Conservation (phyloP, 2,797 vertebrate species). For the Nasua narica region DNA sequence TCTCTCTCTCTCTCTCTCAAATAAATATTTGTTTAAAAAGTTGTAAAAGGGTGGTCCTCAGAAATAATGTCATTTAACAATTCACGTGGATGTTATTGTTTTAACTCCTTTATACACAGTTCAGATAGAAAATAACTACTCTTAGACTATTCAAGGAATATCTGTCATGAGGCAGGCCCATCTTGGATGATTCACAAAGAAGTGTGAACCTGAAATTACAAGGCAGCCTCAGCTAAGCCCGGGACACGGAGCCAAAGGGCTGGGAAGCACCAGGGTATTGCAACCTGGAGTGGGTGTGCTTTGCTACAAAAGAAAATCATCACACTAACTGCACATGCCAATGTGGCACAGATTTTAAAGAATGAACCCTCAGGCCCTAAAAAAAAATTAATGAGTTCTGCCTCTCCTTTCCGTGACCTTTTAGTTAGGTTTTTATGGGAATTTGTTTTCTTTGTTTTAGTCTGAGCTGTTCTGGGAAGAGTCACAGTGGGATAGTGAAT, state of each 20-base stretch:
- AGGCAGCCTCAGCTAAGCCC: background rate
- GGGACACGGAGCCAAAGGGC: background rate
- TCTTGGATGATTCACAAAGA: background rate
- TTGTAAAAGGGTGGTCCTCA: background rate
- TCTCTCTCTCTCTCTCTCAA: background rate
- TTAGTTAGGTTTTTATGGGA: slow-evolving; percentile 68
- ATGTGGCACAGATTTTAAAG: slow-evolving; percentile 69
- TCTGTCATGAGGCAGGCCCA: background rate
- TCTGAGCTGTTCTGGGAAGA: slow-evolving; percentile 43
- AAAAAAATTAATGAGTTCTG: slow-evolving; percentile 76
- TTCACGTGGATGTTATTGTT: background rate
- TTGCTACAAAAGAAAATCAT: slow-evolving; percentile 58
- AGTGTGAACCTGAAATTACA: background rate
- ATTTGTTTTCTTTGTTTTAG: slow-evolving; percentile 75
- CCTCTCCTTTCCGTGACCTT: slow-evolving; percentile 75
- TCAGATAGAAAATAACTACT: background rate
- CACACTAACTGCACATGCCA: slow-evolving; percentile 38
- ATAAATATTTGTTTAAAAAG: background rate
- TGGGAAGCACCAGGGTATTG: background rate
- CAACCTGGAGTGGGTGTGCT: slow-evolving; percentile 1
- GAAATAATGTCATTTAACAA: background rate
- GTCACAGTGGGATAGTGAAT: slow-evolving; percentile 54
- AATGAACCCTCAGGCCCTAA: slow-evolving; percentile 75
- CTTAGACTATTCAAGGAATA: background rate
- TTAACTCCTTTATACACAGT: background rate